Percentiles rank a stretch among this genome's conserved stretches.
Evolutionary conservation across 2,797 vertebrate genomes (phyloP).

Genomic region (Catamblyrhynchus diadema): DNA sequence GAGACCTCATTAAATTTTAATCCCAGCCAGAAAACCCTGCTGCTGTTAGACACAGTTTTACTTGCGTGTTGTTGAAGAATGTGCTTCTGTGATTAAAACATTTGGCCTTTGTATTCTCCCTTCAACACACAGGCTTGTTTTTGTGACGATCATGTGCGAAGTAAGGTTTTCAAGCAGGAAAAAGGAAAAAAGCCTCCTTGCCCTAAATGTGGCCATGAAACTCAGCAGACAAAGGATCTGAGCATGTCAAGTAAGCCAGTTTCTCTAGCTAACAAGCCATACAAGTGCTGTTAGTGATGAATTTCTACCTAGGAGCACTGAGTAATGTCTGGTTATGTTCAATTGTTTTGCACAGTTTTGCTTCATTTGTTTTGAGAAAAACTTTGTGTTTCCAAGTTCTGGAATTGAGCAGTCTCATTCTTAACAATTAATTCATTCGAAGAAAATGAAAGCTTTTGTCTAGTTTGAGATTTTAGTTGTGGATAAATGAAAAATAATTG

Average conservation of each 20-base stretch:
- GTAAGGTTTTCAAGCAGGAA: conserved; percentile 97
- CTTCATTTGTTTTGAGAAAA: not conserved
- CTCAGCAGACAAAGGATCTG: conserved; percentile 96
- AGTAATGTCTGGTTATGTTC: not conserved
- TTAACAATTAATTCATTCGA: not conserved
- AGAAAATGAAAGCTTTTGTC: not conserved
- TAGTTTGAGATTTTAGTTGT: not conserved
- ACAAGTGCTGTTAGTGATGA: not conserved
- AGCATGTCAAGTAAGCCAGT: conserved; percentile 98
- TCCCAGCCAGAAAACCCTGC: not conserved
- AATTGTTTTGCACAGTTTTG: not conserved
- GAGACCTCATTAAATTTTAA: conserved; percentile 10
- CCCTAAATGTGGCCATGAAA: conserved; percentile 97
- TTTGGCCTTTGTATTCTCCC: not conserved
- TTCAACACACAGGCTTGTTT: conserved; percentile 85
- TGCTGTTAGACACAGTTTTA: not conserved
- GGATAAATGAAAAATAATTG: not conserved
- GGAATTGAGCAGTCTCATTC: not conserved
- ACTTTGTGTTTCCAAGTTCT: not conserved
- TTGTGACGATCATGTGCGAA: conserved; percentile 93
- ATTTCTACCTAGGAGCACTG: not conserved
- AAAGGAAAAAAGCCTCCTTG: conserved; percentile 94
- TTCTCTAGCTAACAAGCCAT: not conserved
- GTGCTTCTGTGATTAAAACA: not conserved
- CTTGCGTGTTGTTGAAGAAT: not conserved